A percentile compares a stretch with the other conserved stretches of the same genome.
These are phyloP conservation scores for Cotesia congregata DNA, from an alignment of 2,888 invertebrate species.

Conservation along the genomic window DNA sequence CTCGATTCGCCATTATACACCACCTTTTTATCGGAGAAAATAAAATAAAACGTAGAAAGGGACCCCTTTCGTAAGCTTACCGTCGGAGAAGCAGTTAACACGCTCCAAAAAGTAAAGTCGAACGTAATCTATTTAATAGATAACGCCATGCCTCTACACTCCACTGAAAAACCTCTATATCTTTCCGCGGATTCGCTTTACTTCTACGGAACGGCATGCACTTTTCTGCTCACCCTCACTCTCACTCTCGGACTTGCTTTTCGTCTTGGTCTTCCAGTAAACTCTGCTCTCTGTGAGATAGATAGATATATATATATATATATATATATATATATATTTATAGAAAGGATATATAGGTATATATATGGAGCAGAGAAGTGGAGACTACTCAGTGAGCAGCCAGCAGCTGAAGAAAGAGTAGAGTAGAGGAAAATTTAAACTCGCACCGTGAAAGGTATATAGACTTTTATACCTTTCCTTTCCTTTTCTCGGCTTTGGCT, in stretches of 20 bases:
- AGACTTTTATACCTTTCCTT: background rate
- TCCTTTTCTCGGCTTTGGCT: background rate
- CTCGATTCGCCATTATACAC: conserved; percentile 50
- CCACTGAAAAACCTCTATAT: conserved; percentile 32
- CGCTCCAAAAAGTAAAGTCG: conserved; percentile 53
- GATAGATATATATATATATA: no score
- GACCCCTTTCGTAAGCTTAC: conserved; percentile 34
- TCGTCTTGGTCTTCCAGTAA: no score
- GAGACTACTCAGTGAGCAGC: background rate
- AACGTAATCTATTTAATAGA: conserved; percentile 61
- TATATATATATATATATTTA: background rate
- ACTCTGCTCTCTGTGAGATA: no score
- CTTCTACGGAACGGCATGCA: background rate
- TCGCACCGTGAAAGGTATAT: background rate
- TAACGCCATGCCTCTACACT: conserved; percentile 46
- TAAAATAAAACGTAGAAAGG: background rate
- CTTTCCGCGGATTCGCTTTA: conserved; percentile 37
- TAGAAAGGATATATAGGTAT: no score
- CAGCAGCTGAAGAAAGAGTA: background rate
- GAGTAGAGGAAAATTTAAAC: background rate
- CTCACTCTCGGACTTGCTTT: no score
- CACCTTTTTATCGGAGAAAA: conserved; percentile 48
- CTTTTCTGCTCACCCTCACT: background rate
- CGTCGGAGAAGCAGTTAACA: conserved; percentile 54
- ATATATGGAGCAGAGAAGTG: background rate